phyloP scores from a whole-genome alignment of 2,113 vertebrate genomes.

The Oenanthe oenanthe region DNA sequence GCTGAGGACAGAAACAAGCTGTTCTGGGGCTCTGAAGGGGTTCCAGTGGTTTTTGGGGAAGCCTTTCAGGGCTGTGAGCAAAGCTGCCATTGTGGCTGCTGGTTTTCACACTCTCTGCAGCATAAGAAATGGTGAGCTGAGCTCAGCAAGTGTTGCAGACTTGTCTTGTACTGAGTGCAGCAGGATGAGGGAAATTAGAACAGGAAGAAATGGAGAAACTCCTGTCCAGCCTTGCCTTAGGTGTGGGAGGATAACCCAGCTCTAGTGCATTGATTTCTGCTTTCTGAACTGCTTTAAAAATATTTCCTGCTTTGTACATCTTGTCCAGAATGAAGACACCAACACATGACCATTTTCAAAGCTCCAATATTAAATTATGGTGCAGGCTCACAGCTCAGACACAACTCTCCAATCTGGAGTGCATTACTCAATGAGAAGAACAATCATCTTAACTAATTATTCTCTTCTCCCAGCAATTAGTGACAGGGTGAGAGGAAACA shows the following conservation, averaged over 20 bases:
- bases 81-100: not conserved
- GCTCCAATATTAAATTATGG: rapidly evolving
- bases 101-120: not conserved
- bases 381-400: not conserved
- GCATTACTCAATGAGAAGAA: not conserved
- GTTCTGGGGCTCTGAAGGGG: not conserved
- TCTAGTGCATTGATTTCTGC: not conserved
- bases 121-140: not conserved
- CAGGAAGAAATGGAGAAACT: not conserved
- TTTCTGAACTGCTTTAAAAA: not conserved
- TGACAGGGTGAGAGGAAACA: not conserved
- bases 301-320: not conserved
- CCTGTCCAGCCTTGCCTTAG: not conserved
- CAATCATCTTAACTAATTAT: not conserved
- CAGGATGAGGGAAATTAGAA: not conserved
- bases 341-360: not conserved
- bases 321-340: not conserved
- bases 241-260: not conserved
- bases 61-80: not conserved
- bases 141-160: not conserved
- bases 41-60: not conserved
- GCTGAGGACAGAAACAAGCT: not conserved
- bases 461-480: not conserved
- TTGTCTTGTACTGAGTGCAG: not conserved
- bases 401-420: rapidly evolving